These are phyloP conservation scores for Eulemur rufifrons DNA, from an alignment of 2,113 vertebrate species.

Conservation along the genomic window DNA sequence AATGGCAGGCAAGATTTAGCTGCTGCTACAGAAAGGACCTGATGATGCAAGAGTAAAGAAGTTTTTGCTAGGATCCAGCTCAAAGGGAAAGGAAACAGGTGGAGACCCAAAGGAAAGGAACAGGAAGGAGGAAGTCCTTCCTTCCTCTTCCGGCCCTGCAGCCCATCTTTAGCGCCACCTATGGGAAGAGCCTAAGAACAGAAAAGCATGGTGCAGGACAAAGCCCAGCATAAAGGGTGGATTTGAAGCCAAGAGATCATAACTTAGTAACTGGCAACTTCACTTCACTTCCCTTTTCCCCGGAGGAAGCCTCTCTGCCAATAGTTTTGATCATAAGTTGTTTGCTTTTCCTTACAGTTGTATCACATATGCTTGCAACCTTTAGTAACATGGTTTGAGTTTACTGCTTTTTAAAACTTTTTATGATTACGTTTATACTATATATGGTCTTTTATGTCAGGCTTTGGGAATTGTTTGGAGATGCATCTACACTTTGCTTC, in stretches of 20 bases:
- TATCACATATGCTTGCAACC: background rate
- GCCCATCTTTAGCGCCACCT: background rate
- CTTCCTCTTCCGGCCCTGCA: background rate
- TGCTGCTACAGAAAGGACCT: background rate
- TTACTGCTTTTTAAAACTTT: background rate
- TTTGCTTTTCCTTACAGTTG: background rate
- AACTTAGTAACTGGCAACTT: background rate
- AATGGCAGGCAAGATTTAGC: background rate
- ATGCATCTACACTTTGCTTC: background rate
- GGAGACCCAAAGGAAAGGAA: background rate
- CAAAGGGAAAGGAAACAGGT: background rate
- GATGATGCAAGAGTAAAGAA: background rate
- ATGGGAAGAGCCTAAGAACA: background rate
- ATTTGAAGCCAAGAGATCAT: background rate
- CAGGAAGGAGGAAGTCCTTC: background rate
- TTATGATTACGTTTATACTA: background rate
- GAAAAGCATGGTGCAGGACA: accelerated
- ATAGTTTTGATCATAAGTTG: background rate
- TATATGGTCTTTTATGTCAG: background rate
- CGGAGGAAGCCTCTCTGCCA: background rate
- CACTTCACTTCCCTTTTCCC: background rate
- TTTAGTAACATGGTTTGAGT: background rate
- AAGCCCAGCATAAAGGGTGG: background rate
- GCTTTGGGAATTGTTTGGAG: background rate
- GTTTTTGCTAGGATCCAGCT: too few species aligned